These are phyloP conservation scores for Enteromius trimaculatus DNA, from an alignment of 2,797 vertebrate genomes.

Conservation along the genomic window DNA sequence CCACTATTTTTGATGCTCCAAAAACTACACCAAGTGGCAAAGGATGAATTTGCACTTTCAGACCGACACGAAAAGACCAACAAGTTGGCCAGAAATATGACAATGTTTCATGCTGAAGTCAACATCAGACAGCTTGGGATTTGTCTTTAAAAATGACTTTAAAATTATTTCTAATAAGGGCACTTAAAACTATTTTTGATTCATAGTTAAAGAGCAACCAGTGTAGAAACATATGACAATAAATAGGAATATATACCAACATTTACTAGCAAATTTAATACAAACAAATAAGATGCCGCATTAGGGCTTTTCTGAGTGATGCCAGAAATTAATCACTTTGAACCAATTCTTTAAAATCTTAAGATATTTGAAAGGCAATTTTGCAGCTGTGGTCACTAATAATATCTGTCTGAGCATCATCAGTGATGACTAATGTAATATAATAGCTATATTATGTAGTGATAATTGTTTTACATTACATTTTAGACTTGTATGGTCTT, in stretches of 20 bases:
- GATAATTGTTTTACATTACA: conserved; percentile 25
- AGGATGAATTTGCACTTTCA: too few relatives aligned
- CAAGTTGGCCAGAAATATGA: too few relatives aligned
- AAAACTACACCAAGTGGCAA: too few relatives aligned
- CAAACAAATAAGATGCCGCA: neutral
- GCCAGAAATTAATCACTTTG: neutral
- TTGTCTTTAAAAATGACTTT: too few relatives aligned
- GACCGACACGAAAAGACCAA: too few relatives aligned
- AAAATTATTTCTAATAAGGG: too few relatives aligned
- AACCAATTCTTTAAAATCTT: neutral
- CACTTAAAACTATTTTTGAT: neutral
- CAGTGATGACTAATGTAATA: neutral
- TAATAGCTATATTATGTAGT: neutral
- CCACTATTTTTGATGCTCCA: too few relatives aligned
- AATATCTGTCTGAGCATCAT: neutral
- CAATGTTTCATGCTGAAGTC: too few relatives aligned
- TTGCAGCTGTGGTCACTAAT: neutral
- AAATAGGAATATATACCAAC: neutral
- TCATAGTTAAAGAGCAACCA: neutral
- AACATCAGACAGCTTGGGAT: too few relatives aligned
- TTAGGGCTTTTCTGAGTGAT: neutral
- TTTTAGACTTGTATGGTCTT: conserved; percentile 92
- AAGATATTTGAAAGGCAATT: neutral
- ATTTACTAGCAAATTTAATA: neutral
- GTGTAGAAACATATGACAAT: neutral